phyloP scores from a whole-genome alignment of 2,888 invertebrate species.

The Meiosimyza platycephala region DNA sequence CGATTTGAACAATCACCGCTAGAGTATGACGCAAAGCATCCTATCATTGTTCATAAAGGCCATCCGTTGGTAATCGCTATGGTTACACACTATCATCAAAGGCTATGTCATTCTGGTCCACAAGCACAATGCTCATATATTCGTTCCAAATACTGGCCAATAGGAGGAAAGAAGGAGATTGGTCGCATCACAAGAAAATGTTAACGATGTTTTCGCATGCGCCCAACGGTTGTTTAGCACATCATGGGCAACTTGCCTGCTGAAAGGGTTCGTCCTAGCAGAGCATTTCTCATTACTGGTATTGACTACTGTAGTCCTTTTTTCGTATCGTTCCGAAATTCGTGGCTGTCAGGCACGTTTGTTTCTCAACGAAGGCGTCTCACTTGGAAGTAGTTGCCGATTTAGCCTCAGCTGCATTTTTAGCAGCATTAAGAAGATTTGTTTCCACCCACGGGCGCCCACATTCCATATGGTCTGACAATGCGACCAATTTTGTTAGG shows the following conservation, averaged over 20 bases:
- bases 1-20: neutral
- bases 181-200: no score
- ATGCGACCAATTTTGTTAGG: constrained; percentile 20
- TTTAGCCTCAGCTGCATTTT: neutral
- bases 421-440: constrained; percentile 2
- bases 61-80: no score
- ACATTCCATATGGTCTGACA: neutral
- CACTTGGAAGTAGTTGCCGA: constrained; percentile 1
- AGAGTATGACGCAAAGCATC: neutral
- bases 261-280: no score
- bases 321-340: no score
- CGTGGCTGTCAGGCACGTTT: neutral
- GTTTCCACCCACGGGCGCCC: neutral
- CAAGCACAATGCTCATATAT: no score
- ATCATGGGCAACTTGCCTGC: no score
- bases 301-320: no score
- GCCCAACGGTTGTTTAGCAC: no score
- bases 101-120: neutral
- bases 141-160: no score
- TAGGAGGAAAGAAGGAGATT: no score
- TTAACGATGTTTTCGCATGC: no score
- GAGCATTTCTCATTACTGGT: no score
- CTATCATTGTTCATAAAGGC: neutral
- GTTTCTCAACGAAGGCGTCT: neutral
- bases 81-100: neutral